phyloP scores from a whole-genome alignment of 2,888 invertebrate species.

The Synergus umbraculus region DNA sequence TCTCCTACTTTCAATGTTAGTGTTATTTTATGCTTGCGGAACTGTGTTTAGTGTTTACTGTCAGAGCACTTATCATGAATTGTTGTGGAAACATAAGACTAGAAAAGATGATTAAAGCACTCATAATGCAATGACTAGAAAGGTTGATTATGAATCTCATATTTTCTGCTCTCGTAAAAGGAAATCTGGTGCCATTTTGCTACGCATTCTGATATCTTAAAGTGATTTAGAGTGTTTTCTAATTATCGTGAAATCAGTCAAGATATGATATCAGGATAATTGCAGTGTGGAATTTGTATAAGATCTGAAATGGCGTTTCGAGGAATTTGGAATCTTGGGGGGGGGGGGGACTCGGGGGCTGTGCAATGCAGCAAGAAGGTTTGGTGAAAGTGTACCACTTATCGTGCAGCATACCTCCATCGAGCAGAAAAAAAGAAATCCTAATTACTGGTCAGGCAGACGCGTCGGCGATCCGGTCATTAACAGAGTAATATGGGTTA shows the following conservation, averaged over 20 bases:
- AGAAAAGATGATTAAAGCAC: constrained; percentile 12
- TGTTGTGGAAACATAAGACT: constrained; percentile 3
- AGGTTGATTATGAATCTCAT: constrained; percentile 6
- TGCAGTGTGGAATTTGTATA: constrained; percentile 4
- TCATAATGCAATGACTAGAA: constrained; percentile 7
- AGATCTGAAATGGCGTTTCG: constrained; percentile 2
- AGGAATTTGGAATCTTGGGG: constrained; percentile 41
- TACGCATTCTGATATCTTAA: not conserved
- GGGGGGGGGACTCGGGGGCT: constrained; percentile 30
- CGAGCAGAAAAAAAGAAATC: constrained; percentile 53
- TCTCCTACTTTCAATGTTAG: constrained; percentile 14
- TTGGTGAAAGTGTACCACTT: constrained; percentile 64
- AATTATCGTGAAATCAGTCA: constrained; percentile 18
- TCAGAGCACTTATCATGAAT: constrained; percentile 16
- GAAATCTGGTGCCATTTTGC: constrained; percentile 12
- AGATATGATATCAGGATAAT: constrained; percentile 28
- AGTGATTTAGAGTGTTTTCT: constrained; percentile 26
- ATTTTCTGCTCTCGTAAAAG: constrained; percentile 19
- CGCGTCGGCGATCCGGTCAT: constrained; percentile 51
- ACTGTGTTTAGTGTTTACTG: constrained; percentile 6
- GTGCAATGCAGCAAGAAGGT: constrained; percentile 34
- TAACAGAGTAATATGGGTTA: constrained; percentile 56
- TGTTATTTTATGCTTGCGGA: not conserved
- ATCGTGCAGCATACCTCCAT: constrained; percentile 50
- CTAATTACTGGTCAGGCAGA: constrained; percentile 50